These are phyloP conservation scores for Noctua comes DNA, from an alignment of 2,888 invertebrate species.

Conservation along the genomic window DNA sequence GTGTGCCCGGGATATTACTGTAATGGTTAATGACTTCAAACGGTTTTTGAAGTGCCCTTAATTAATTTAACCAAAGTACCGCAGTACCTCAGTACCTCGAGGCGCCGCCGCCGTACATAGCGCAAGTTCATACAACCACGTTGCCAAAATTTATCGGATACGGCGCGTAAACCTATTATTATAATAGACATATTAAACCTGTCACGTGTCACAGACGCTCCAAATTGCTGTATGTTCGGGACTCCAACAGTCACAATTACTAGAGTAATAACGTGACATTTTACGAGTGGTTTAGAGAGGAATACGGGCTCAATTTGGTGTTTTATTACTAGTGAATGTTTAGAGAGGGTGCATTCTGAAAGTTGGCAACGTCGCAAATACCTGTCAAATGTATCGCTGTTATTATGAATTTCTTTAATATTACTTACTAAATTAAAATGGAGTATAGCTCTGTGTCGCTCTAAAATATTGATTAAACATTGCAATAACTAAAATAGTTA, in stretches of 20 bases:
- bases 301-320: neutral
- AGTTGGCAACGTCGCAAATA: neutral
- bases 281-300: slow-evolving; percentile 16
- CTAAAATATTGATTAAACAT: neutral
- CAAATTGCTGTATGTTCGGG: slow-evolving; percentile 19
- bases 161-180: slow-evolving; percentile 26
- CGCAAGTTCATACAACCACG: slow-evolving; percentile 26
- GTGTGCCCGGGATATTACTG: neutral
- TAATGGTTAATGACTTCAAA: slow-evolving; percentile 22
- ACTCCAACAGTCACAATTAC: slow-evolving; percentile 17
- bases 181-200: slow-evolving; percentile 35
- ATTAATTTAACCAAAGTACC: slow-evolving; percentile 41
- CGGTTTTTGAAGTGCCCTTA: slow-evolving; percentile 13
- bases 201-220: slow-evolving; percentile 32
- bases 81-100: neutral
- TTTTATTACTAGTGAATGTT: neutral
- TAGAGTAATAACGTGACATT: slow-evolving; percentile 16
- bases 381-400: neutral
- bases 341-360: neutral
- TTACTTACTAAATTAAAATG: neutral
- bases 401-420: neutral
- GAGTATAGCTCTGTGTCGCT: neutral
- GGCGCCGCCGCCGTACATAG: neutral
- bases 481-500: neutral
- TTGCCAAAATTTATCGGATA: slow-evolving; percentile 29